Base-by-base conservation (phyloP, 2,797 vertebrate species). In the Epinephelus coioides region DNA sequence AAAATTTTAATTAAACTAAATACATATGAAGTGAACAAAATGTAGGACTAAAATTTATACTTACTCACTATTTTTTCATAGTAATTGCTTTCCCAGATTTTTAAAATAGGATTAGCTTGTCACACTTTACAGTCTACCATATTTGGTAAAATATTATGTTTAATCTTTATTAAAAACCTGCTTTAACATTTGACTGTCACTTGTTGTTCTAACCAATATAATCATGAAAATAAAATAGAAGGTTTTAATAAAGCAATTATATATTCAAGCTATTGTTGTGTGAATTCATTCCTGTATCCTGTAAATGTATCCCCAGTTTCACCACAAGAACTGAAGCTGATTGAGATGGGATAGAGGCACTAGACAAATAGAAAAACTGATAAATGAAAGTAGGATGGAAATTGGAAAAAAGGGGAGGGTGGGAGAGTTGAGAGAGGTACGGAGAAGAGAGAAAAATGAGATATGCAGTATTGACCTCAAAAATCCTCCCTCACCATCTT, bases 401-500 rank as follows among this genome's bases (percentile, higher is more conserved):
- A 64, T 54, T 40, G 56, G 43, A 67, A 69, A 34, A 66, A 76
- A 73, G 40, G 27, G 19, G 18, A 46, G 46, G 6, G 14, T 60
- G 38, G 66, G 50, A 76, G 57, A 81, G 27, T 49, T 73, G 54
- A 47, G 53, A 57, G 40, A 66, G 21, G 12, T 51, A 54, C 23
- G 30, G n/a, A 59, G 30, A 44, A n/a, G 2, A 46, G 44, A 11
- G 11, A 46, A 51, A 84, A 54, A 78, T 44, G 6, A 79, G 56
- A 76, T 54, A 70, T 44, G 73, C 17, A 76, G 69, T 71, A 79
- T 67, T 79, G 87, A 88, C 69, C 81, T 80, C 66, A 86, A 82
- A 34, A 85, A 88, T 88, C 75, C 75, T 75, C 69, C 62, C 50
- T 66, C 14, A 47, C 55, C 81, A 83, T 88, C 76, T 71, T 76